These are phyloP conservation scores for Palloptera scutellata DNA, from an alignment of 2,888 invertebrate genomes.

Conservation along the genomic window DNA sequence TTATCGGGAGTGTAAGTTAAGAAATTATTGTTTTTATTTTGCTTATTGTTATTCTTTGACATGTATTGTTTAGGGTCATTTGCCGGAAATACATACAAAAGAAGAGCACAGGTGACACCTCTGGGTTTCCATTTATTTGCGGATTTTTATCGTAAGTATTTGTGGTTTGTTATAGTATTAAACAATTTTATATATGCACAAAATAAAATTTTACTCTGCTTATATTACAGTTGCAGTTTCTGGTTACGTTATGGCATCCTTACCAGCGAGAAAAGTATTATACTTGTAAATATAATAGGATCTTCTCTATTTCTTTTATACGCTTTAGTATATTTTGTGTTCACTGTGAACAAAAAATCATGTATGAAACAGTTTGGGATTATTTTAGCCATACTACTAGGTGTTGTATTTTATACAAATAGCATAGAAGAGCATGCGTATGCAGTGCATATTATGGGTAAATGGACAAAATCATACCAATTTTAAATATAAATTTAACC, in stretches of 20 bases:
- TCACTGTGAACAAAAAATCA: constrained; percentile 74
- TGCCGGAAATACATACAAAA: constrained; percentile 79
- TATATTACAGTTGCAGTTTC: constrained; percentile 70
- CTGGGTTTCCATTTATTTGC: constrained; percentile 79
- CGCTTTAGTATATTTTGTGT: constrained; percentile 75
- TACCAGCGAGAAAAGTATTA: constrained; percentile 75
- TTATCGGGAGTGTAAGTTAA: constrained; percentile 84
- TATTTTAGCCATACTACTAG: constrained; percentile 67
- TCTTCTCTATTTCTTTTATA: constrained; percentile 75
- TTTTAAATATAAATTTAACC: constrained; percentile 30
- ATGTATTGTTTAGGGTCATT: constrained; percentile 69
- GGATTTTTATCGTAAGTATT: constrained; percentile 77
- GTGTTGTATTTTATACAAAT: constrained; percentile 70
- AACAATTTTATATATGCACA: neutral
- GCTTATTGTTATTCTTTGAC: constrained; percentile 1
- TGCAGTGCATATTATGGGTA: constrained; percentile 73
- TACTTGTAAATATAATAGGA: constrained; percentile 80
- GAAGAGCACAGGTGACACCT: constrained; percentile 78
- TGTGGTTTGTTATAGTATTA: neutral
- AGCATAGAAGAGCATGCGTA: constrained; percentile 67
- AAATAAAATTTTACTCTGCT: neutral
- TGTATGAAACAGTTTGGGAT: constrained; percentile 71
- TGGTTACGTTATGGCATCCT: constrained; percentile 84
- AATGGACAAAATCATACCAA: constrained; percentile 33
- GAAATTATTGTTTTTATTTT: neutral